Conservation (phyloP, 2,888 invertebrate species). For the Pseudococcus viburni region DNA sequence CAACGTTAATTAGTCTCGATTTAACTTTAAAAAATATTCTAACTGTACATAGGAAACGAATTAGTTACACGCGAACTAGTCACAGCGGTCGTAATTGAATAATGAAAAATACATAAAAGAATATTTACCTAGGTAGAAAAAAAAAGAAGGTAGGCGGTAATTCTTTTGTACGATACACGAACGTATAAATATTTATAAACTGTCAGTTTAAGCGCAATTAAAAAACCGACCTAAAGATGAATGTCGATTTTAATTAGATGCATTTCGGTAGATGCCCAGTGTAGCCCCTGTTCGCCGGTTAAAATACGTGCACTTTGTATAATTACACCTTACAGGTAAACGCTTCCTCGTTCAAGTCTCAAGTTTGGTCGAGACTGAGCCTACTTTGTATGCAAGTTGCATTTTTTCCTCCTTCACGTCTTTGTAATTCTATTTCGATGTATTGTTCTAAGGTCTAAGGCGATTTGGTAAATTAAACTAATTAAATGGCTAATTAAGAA, state of each 20-base stretch:
- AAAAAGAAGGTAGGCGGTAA: conserved; percentile 18
- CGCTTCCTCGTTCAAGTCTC: background rate
- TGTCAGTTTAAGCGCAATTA: conserved; percentile 54
- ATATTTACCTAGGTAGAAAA: conserved; percentile 27
- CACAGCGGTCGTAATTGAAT: conserved; percentile 45
- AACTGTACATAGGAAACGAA: conserved; percentile 44
- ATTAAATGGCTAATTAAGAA: conserved; percentile 1
- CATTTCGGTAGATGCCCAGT: conserved; percentile 20
- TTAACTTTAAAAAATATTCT: conserved; percentile 1
- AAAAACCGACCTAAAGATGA: conserved; percentile 38
- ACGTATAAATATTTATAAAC: conserved; percentile 47
- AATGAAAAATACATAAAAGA: conserved; percentile 55
- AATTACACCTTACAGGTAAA: conserved; percentile 44
- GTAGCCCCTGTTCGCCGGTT: background rate
- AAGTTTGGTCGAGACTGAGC: background rate
- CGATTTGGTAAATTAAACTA: conserved; percentile 25
- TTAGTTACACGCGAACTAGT: conserved; percentile 48
- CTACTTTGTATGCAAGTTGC: conserved; percentile 28
- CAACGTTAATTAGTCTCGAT: conserved; percentile 44
- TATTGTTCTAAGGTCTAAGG: background rate
- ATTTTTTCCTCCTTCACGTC: background rate
- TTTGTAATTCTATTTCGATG: background rate
- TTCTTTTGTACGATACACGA: conserved; percentile 40
- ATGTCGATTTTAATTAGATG: conserved; percentile 57
- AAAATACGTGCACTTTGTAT: background rate